Evolutionary conservation across 1,140 invertebrate genomes (phyloP), one percentile per base, ranked within the genome.

Genomic region (Littorina saxatilis): DNA sequence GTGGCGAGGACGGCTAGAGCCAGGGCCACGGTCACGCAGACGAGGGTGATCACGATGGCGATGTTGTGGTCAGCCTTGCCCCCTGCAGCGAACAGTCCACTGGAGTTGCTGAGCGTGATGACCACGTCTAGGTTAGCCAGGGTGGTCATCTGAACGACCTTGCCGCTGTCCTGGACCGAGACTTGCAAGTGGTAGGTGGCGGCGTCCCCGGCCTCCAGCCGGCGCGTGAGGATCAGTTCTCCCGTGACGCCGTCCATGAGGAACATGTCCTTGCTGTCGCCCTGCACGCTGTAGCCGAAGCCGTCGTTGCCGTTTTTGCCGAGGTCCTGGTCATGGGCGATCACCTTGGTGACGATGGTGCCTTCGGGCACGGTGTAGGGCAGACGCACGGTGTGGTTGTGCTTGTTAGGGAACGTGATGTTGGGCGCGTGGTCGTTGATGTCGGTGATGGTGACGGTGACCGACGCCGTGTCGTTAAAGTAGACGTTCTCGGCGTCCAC

Each of bases 401-500:
- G 43, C 52, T 86, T 85, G 73, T 84, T 86, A 11, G 98, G 89
- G 80, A 86, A 87, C 9, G 81, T 83, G 32, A 88, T 88, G 27
- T 80, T 80, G 20, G 90, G 90, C 61, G 85, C 85, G 78, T 90
- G 86, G 80, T 91, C 90, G 91, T 99, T 99, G 2, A 96, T 95
- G 93, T 99, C 98, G 47, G 96, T 93, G 13, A 99, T 94, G 73
- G 93, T 94, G 2, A 99, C 91, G 82, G 94, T 94, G 37, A 99
- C 95, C 0, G 96, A 96, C 2, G 97, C 96, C 0, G 96, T 96
- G 9, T 97, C 96, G 11, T 96, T 96, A 88, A 97, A 96, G 0
- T 95, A 95, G 20, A 97, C 97, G 84, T 94, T 95, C 23, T 97
- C 97, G 93, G 97, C 96, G 93, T 99, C 98, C 91, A 95, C 96